Base-by-base conservation (phyloP, 2,888 invertebrate genomes). In the Eristalinus aeneus region DNA sequence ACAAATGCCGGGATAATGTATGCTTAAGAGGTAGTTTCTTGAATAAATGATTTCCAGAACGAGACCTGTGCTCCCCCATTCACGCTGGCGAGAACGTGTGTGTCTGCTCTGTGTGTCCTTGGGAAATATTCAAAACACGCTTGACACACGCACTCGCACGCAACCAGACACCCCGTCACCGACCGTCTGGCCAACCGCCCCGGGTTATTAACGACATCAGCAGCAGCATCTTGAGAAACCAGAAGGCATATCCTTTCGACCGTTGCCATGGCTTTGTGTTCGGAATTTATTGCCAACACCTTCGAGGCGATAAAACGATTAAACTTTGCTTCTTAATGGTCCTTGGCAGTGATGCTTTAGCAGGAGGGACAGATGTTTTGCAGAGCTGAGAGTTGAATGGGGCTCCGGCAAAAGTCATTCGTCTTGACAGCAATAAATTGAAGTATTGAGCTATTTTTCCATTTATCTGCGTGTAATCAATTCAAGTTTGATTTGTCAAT, bases 281-380 rank as follows among this genome's bases (percentile, higher is more conserved):
- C 23, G 36, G 46, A 78, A 78, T 78, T 72, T 78, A 65, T 78
- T 53, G 53, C 58, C 58, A 65, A 78, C 65, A 65, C 78, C 64
- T 78, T 20, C 46, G 46, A 78, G 78, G 65, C 71, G 64, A 78
- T 72, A 72, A 78, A 71, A 71, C 58, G 71, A 78, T 78, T 78
- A 78, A 78, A 72, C 78, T 71, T 78, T 78, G 58, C 23, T 34
- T 16, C 64, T 72, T 65, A 65, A 65, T 46, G 58, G 64, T n/a
- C 31, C 16, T 31, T 16, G 12, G 46, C n/a, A n/a, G 16, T 27
- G 27, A 5, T 3, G 27, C 27, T 27, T 2, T 27, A 23, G 10
- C 2, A 32, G 36, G n/a, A n/a, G 12, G 1, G 27, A 10, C 60
- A 46, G 46, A 46, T 16, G 46, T 16, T 46, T 46, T 2, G 39